A percentile compares a stretch with the other conserved stretches of the same genome.
phyloP scores from a whole-genome alignment of 2,797 vertebrate genomes.

The Novumbra hubbsi region DNA sequence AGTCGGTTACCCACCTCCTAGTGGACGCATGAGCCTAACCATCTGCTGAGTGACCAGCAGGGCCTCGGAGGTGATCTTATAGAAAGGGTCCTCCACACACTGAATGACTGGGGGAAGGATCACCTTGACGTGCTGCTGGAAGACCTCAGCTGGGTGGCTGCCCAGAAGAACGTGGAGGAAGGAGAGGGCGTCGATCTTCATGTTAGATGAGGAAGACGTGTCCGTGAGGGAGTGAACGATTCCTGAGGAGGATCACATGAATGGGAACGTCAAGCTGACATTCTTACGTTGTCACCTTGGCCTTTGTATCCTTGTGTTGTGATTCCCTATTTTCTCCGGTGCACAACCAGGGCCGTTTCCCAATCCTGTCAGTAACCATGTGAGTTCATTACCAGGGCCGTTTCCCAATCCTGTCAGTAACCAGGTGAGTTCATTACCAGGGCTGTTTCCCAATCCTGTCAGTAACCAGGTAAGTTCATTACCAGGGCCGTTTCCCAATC shows the following conservation, averaged over 20 bases:
- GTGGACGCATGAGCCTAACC: constrained; percentile 82
- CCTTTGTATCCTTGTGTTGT: background rate
- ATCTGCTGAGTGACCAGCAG: constrained; percentile 89
- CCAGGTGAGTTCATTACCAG: too few relatives aligned
- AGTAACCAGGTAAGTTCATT: too few relatives aligned
- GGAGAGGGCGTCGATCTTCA: constrained; percentile 87
- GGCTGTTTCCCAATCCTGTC: too few relatives aligned
- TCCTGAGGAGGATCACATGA: constrained; percentile 63
- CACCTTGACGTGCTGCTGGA: constrained; percentile 84
- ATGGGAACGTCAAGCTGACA: background rate
- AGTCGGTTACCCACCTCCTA: constrained; percentile 38
- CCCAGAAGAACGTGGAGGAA: constrained; percentile 87
- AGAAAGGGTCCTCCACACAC: constrained; percentile 89
- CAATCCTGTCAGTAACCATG: too few relatives aligned
- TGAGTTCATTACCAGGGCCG: too few relatives aligned
- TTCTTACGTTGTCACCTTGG: background rate
- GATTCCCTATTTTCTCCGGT: too few relatives aligned
- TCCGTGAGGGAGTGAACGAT: constrained; percentile 87
- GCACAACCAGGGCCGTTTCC: too few relatives aligned
- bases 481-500: too few relatives aligned
- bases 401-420: too few relatives aligned
- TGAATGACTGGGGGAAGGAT: constrained; percentile 81
- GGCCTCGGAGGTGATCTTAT: constrained; percentile 91
- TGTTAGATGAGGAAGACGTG: constrained; percentile 87
- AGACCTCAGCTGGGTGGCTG: constrained; percentile 81